Conservation (phyloP, 2,797 vertebrate genomes). For the Poecilia wingei region DNA sequence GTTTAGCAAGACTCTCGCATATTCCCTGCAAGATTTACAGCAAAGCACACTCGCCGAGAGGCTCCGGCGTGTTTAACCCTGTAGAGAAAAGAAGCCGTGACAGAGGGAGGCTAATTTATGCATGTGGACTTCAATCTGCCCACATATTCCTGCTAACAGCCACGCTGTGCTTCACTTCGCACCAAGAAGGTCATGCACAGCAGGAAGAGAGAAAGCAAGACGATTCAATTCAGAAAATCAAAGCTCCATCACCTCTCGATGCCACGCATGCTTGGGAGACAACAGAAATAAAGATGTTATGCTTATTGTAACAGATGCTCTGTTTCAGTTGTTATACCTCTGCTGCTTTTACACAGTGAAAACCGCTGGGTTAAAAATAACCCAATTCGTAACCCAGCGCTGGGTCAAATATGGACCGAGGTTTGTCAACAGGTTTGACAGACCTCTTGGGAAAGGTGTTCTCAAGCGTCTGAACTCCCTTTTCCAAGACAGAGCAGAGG, state of each 20-base stretch:
- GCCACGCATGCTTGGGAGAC: slow-evolving; percentile 34
- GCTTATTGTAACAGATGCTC: slow-evolving; percentile 28
- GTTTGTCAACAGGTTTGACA: neutral
- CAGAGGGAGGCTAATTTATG: slow-evolving; percentile 53
- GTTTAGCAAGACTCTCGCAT: slow-evolving; percentile 37
- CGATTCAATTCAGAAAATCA: slow-evolving; percentile 41
- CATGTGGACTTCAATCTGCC: slow-evolving; percentile 46
- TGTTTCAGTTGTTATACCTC: slow-evolving; percentile 30
- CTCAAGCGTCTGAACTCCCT: neutral
- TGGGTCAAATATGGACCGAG: too few relatives aligned
- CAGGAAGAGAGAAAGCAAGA: slow-evolving; percentile 36
- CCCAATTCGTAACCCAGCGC: too few relatives aligned
- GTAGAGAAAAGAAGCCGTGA: slow-evolving; percentile 25
- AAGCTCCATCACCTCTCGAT: slow-evolving; percentile 33
- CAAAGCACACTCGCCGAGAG: slow-evolving; percentile 31
- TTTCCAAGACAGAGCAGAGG: neutral
- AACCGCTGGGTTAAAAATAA: too few relatives aligned
- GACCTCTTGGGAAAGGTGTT: neutral
- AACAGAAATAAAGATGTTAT: slow-evolving; percentile 32
- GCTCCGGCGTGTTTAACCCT: slow-evolving; percentile 43
- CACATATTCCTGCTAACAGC: slow-evolving; percentile 45
- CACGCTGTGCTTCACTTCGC: slow-evolving; percentile 66
- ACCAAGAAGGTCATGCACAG: slow-evolving; percentile 62
- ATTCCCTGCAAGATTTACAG: slow-evolving; percentile 37
- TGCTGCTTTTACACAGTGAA: slow-evolving; percentile 19